Base-by-base conservation (phyloP, 1,140 invertebrate genomes). In the Leptinotarsa texana region DNA sequence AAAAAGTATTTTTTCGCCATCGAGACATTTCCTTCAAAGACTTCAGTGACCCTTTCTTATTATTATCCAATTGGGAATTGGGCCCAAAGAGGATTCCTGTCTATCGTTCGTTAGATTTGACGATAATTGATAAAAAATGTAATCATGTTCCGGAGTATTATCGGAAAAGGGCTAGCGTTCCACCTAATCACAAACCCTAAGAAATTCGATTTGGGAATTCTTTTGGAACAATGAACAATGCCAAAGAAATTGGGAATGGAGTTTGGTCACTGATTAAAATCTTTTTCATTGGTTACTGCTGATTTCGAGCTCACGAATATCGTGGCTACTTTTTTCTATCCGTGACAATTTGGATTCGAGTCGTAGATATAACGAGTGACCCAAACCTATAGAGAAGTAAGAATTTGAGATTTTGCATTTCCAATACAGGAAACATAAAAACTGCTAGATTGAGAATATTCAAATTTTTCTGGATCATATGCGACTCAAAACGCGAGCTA, bases 221-320 rank as follows among this genome's bases (percentile, higher is more conserved):
- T 18, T 1, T 47, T 42, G 42, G 66, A 68, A 68, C 66, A 48
- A 68, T 17, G 66, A 68, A 47, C 24, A 68, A 68, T 68, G 66
- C 42, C 66, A 47, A 18, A 42, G 66, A 68, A 68, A 68, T 42
- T 5, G 24, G 66, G 18, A 68, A 27, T 65, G 13, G 22, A 65
- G 24, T 65, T 24, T 65, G 24, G 66, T 68, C 66, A 42, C 42
- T 68, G 66, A 68, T 68, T 68, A 68, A 68, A 68, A 68, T 68
- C 66, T 24, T 68, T 68, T 68, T 68, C 48, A 42, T 42, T 42
- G 33, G 8, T 3, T 11, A 42, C 63, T 21, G 22, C 15, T 33
- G 63, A 27, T 66, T 66, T 66, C 63, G 6, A 13, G 17, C 33
- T 68, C 66, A 47, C 66, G 66, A 68, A 13, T 68, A 11, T 68